These are phyloP conservation scores for Hermetia illucens DNA, from an alignment of 1,140 invertebrate species.

Conservation along the genomic window DNA sequence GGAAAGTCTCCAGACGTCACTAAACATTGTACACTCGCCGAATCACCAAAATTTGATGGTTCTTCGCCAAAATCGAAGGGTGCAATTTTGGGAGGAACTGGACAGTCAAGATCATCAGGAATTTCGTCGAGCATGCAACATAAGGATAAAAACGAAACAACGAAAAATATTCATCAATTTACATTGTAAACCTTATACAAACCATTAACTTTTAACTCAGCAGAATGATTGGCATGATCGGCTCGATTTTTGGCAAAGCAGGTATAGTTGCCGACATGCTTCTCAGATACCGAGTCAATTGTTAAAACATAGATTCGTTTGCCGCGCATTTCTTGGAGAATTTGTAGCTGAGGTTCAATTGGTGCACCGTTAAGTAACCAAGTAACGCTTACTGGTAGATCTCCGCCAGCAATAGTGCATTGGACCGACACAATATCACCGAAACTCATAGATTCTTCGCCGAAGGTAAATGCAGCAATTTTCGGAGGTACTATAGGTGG, in stretches of 20 bases:
- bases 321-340: conserved; percentile 44
- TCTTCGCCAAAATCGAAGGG: conserved; percentile 49
- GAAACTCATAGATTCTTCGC: conserved; percentile 48
- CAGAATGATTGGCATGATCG: conserved; percentile 47
- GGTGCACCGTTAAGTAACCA: conserved; percentile 43
- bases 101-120: conserved; percentile 6
- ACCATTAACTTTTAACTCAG: conserved; percentile 58
- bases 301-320: conserved; percentile 56
- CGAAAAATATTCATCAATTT: conserved; percentile 5
- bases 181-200: conserved; percentile 35
- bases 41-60: conserved; percentile 54
- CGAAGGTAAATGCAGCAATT: conserved; percentile 47
- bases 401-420: conserved; percentile 51
- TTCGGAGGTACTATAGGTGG: conserved; percentile 49
- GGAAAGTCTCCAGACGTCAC: conserved; percentile 64
- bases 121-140: conserved; percentile 10
- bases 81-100: conserved; percentile 51
- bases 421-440: conserved; percentile 55
- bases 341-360: conserved; percentile 34
- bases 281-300: conserved; percentile 57
- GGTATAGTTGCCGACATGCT: conserved; percentile 66
- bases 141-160: conserved; percentile 10
- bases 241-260: conserved; percentile 59
- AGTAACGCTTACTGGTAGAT: conserved; percentile 44
- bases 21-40: conserved; percentile 52